Base-by-base conservation (phyloP, 2,888 invertebrate species). In the Diabrotica balteata region DNA sequence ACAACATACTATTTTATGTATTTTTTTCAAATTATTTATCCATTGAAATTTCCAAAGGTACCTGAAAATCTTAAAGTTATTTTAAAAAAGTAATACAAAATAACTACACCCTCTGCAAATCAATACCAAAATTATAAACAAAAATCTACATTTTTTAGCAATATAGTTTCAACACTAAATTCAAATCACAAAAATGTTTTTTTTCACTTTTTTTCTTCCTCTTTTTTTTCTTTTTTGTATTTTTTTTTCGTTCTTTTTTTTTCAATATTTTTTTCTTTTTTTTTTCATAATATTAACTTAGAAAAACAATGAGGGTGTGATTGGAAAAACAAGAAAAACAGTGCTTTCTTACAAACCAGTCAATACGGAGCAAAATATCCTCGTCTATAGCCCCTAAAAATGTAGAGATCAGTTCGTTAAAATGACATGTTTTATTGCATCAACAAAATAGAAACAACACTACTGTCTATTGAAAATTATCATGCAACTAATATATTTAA, bases 321-420 rank as follows among this genome's bases (percentile, higher is more conserved):
- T 43, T 63, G 8, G 50, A 22, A 63, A 63, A 57, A 49, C 77
- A 75, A 76, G 79, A 79, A 79, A 79, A 80, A 78, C 32, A 77
- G 80, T 79, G 78, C 77, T 73, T 72, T 72, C 72, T 75, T 75
- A 72, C 72, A 74, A 73, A 44, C 47, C 60, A 55, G 61, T 90
- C 89, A 91, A 88, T 91, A 91, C 76, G 90, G 90, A 82, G 86
- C 86, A 85, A 88, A 91, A 86, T 89, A 91, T 79, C 83, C 90
- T 83, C 91, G 89, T 85, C 90, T 89, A 86, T 86, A 89, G 82
- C 88, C 89, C 88, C 91, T 91, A 87, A 84, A 86, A 88, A 86
- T 85, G 86, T 85, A 85, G 76, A 80, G 70, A 80, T 80, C 79
- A 80, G 79, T 78, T 78, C 80, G 74, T 78, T 80, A 79, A 76